Percentiles rank a stretch among this genome's conserved stretches.
phyloP scores from a whole-genome alignment of 2,797 vertebrate species.

The Sparus aurata region DNA sequence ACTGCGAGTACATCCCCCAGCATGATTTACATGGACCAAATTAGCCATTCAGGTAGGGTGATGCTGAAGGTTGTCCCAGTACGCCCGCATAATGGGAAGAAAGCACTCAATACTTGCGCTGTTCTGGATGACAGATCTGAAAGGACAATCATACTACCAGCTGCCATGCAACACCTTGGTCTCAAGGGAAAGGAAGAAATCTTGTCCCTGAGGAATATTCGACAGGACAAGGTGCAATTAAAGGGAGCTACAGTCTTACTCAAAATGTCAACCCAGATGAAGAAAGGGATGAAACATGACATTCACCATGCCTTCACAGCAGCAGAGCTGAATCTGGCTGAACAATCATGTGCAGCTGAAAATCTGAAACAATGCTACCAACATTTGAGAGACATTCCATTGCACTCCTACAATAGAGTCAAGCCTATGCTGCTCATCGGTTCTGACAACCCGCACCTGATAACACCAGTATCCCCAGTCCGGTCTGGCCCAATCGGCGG shows the following conservation, averaged over 20 bases:
- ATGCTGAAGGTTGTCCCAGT: constrained; percentile 2
- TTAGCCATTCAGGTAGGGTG: background rate
- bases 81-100: background rate
- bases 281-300: background rate
- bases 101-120: background rate
- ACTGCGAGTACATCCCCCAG: background rate
- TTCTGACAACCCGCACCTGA: background rate
- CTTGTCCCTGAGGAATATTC: background rate
- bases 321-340: background rate
- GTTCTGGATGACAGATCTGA: background rate
- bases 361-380: background rate
- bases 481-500: background rate
- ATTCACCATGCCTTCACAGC: background rate
- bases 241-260: background rate
- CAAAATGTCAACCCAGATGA: background rate
- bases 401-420: background rate
- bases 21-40: background rate
- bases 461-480: background rate
- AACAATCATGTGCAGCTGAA: background rate
- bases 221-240: background rate
- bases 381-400: background rate
- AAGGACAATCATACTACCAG: background rate
- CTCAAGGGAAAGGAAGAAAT: background rate
- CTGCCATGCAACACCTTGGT: too few relatives aligned
- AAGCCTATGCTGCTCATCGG: constrained; percentile 4